phyloP scores from a whole-genome alignment of 2,797 vertebrate species.

The Cyclopterus lumpus region DNA sequence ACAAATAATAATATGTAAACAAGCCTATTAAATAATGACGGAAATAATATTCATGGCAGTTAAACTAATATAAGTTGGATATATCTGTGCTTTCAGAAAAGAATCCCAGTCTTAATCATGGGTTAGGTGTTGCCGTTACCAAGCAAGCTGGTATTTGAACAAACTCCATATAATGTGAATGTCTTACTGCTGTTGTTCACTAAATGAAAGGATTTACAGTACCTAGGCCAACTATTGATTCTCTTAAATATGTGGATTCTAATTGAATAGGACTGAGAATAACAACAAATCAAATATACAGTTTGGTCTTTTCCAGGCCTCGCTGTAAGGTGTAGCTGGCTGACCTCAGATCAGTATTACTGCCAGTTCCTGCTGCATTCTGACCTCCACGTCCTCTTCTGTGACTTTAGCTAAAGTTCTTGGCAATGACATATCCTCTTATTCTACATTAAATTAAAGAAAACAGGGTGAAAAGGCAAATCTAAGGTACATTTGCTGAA shows the following conservation, averaged over 20 bases:
- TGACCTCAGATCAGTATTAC: conserved; percentile 16
- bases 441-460: not conserved
- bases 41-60: too few relatives aligned
- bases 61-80: too few relatives aligned
- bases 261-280: not conserved
- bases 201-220: not conserved
- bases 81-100: too few relatives aligned
- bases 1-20: too few relatives aligned
- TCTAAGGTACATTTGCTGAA: not conserved
- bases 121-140: not conserved
- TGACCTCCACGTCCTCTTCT: conserved; percentile 34
- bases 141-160: too few relatives aligned
- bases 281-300: not conserved
- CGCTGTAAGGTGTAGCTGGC: conserved; percentile 13
- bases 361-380: conserved; percentile 41
- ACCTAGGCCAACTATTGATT: not conserved
- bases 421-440: not conserved
- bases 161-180: too few relatives aligned
- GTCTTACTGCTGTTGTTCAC: not conserved
- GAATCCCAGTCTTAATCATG: too few relatives aligned
- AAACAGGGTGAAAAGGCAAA: not conserved
- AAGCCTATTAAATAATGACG: too few relatives aligned
- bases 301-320: not conserved
- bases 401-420: conserved; percentile 22
- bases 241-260: not conserved